phyloP scores from a whole-genome alignment of 2,888 invertebrate species.

The Himalopsyche tibetana region DNA sequence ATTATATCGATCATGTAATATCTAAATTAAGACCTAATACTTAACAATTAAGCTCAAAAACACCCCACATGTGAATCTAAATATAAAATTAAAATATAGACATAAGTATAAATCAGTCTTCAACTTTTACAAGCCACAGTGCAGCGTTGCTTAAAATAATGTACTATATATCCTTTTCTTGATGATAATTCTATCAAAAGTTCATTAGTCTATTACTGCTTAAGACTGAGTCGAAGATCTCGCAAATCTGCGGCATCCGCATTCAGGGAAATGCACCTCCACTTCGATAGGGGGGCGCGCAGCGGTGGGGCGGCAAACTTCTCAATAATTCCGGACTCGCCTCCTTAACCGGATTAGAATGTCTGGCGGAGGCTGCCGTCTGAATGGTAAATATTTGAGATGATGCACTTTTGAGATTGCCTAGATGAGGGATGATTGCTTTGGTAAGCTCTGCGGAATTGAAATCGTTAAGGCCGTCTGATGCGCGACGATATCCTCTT shows the following conservation, averaged over 20 bases:
- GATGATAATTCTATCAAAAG: no score
- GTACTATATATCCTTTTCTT: no score
- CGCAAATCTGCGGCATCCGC: constrained; percentile 7
- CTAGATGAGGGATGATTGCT: constrained; percentile 46
- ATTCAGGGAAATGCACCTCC: neutral
- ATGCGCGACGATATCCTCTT: neutral
- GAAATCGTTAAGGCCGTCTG: neutral
- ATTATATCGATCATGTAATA: no score
- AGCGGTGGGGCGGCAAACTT: neutral
- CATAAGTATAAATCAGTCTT: no score
- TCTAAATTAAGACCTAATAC: no score
- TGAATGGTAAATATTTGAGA: constrained; percentile 55
- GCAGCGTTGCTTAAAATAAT: no score
- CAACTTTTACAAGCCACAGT: no score
- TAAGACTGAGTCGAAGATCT: neutral
- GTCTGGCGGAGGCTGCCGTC: constrained; percentile 25
- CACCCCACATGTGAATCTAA: no score
- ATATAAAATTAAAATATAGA: no score
- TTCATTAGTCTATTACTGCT: no score
- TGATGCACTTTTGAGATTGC: constrained; percentile 44
- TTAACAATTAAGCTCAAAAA: no score
- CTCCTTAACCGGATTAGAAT: constrained; percentile 51
- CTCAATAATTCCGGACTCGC: constrained; percentile 23
- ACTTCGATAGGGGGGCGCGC: neutral
- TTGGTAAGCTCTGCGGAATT: neutral